Evolutionary conservation across 2,888 invertebrate genomes (phyloP), one percentile per base, ranked within the genome.

Genomic region (Drosophila yooni): DNA sequence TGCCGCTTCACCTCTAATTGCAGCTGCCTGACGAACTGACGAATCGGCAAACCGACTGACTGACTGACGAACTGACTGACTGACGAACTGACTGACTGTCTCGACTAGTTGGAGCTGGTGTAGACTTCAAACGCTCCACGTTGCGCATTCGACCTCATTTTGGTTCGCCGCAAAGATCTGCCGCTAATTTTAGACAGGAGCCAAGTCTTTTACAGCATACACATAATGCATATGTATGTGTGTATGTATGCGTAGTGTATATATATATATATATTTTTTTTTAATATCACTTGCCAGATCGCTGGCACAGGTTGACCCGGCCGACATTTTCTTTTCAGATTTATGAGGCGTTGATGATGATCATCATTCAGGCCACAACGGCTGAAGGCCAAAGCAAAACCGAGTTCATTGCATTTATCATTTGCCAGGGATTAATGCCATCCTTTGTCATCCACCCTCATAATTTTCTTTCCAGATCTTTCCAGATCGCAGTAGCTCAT

Each of bases 321-420:
- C 52, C 67, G 72, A 61, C 73, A 77, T 76, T 70, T 73, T 63
- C 46, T 57, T 60, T 62, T 65, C 31, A 70, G 58, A 83, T 84
- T 84, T 89, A 84, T 88, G 89, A 50, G 65, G 43, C 66, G 34
- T 56, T 7, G 29, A 64, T 52, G 48, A 67, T 81, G 81, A 68
- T 77, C 78, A 69, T 68, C 71, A 59, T 63, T 60, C 66, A 50
- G 67, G 52, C 60, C 79, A 74, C 70, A 50, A 36, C 59, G 33
- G 52, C 77, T 75, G 88, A 88, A 89, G 90, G 90, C 90, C 88
- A 89, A 78, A 43, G 3, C 58, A 48, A 61, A 60, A 80, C 63
- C 75, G 70, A 88, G 90, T 88, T 89, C 74, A 81, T 50, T 64
- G 73, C 72, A 81, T 89, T 85, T 74, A 88, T 89, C 83, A 89